Evolutionary conservation across 2,888 invertebrate genomes (phyloP).

Genomic region (Margaritifera margaritifera): DNA sequence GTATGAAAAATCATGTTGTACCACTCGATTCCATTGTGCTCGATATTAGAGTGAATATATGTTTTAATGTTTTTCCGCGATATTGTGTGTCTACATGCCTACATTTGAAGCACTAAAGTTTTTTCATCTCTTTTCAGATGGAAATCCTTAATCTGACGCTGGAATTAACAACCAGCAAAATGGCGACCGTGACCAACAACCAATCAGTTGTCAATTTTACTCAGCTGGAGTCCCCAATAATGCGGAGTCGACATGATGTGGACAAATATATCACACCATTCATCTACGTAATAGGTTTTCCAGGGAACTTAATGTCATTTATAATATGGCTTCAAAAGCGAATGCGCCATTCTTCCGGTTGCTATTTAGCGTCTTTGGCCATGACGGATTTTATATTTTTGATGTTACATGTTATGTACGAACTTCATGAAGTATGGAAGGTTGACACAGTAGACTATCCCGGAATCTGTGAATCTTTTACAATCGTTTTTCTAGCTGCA

Average conservation of each 20-base stretch:
- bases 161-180: not conserved
- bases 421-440: slow-evolving; percentile 64
- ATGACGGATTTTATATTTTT: slow-evolving; percentile 69
- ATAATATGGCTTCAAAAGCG: slow-evolving; percentile 69
- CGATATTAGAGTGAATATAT: too few relatives aligned
- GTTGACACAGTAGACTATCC: slow-evolving; percentile 53
- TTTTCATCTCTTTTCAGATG: slow-evolving; percentile 6
- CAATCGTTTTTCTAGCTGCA: slow-evolving; percentile 63
- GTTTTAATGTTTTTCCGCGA: too few relatives aligned
- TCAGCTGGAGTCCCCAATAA: slow-evolving; percentile 12
- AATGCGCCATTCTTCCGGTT: slow-evolving; percentile 72
- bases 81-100: too few relatives aligned
- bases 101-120: too few relatives aligned
- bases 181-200: not conserved
- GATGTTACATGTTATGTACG: slow-evolving; percentile 63
- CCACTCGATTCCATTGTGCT: too few relatives aligned
- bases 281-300: slow-evolving; percentile 70
- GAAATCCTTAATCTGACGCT: not conserved
- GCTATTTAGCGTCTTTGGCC: slow-evolving; percentile 70
- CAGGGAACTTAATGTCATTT: slow-evolving; percentile 70
- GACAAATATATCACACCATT: slow-evolving; percentile 65
- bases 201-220: slow-evolving; percentile 6
- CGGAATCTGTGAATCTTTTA: slow-evolving; percentile 67
- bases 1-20: too few relatives aligned
- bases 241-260: slow-evolving; percentile 27